Evolutionary conservation across 2,113 vertebrate species (phyloP), one percentile per base, ranked within the genome.

Genomic region (Salvelinus sp.): DNA sequence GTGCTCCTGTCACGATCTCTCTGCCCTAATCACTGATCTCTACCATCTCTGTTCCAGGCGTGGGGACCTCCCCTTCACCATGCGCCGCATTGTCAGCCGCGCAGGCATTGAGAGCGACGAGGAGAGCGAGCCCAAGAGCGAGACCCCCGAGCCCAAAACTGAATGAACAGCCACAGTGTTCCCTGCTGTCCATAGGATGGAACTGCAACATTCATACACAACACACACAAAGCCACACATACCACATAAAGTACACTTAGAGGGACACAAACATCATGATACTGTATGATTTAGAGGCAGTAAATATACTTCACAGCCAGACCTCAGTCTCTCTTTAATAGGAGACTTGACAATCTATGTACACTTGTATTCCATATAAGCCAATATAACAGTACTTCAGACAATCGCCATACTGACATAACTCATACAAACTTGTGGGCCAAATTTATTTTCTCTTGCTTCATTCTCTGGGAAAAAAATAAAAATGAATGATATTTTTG

Each of bases 41-140:
- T 23, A 4, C 28, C 3, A 2, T 22, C 6, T 48, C 16, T 23
- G 44, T 76, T 85, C 0, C 18, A 98, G 97, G 91, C 96, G 96
- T 0, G 96, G 95, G 2, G 96, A 97, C 79, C 77, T 97, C 67
- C 91, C 92, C 58, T 96, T 95, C 0, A 78, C 94, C 77, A 88
- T 95, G 22, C 96, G 96, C 58, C 96, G 96, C 77, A 80, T 90
- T 0, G 74, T 96, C 10, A 89, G 90, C 77, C 93, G 97, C 66
- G 83, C 93, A 25, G 96, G 95, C 5, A 2, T 93, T 0, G 96
- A 97, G 0, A 98, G 98, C 0, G 98, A 99, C 0, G 97, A 98
- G 38, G 98, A 99, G 78, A 82, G 89, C 33, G 98, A 98, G 0
- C 75, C 91, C 84, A 98, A 97, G 88, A 85, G 85, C 0, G 97